Conservation (phyloP, 2,888 invertebrate species). For the Dicyrtomina minuta region DNA sequence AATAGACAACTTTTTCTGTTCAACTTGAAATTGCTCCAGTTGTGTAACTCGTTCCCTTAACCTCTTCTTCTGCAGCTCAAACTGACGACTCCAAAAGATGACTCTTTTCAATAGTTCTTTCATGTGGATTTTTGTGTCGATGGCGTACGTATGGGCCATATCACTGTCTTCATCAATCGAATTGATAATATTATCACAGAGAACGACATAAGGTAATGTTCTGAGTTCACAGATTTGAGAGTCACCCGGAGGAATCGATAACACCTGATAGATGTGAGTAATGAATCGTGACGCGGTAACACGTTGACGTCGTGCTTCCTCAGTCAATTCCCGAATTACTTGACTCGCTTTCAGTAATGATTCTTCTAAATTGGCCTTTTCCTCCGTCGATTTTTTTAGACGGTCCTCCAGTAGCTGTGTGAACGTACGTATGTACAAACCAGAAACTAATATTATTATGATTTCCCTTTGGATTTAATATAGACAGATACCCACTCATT, state of each 20-base stretch:
- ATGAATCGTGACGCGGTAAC: slow-evolving; percentile 26
- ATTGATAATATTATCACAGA: slow-evolving; percentile 26
- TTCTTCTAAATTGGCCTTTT: slow-evolving; percentile 19
- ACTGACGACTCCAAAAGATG: slow-evolving; percentile 29
- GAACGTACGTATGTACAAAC: background rate
- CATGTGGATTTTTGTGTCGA: slow-evolving; percentile 21
- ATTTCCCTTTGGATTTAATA: background rate
- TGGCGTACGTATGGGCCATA: slow-evolving; percentile 15
- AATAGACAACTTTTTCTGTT: slow-evolving; percentile 16
- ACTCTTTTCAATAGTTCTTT: slow-evolving; percentile 24
- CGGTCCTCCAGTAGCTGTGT: slow-evolving; percentile 26
- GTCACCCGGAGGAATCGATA: slow-evolving; percentile 29
- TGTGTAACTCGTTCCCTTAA: slow-evolving; percentile 19
- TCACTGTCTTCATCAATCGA: slow-evolving; percentile 23
- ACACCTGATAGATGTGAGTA: slow-evolving; percentile 28
- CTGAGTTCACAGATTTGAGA: slow-evolving; percentile 15
- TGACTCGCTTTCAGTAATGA: slow-evolving; percentile 13
- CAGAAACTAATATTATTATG: background rate
- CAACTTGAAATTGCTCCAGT: slow-evolving; percentile 21
- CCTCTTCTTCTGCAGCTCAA: slow-evolving; percentile 24
- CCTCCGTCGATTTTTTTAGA: slow-evolving; percentile 23
- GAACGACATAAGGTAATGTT: slow-evolving; percentile 14
- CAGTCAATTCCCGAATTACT: slow-evolving; percentile 19
- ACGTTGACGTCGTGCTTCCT: slow-evolving; percentile 21
- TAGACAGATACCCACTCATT: no score